Conservation (phyloP, 2,888 invertebrate species). For the Hartigia nigra region DNA sequence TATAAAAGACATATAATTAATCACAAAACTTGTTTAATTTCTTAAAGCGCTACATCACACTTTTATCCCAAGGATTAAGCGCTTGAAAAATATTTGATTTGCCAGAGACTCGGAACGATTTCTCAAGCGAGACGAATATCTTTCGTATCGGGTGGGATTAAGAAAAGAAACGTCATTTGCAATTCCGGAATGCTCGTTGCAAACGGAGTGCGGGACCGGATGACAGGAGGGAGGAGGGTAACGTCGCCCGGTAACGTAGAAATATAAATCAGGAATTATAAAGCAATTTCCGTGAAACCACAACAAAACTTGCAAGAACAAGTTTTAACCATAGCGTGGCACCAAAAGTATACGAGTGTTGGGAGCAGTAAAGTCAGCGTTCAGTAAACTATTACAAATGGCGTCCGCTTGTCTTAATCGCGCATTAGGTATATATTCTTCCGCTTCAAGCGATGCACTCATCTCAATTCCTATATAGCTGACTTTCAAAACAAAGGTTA, state of each 20-base stretch:
- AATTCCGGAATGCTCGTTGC: constrained; percentile 1
- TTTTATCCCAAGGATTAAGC: neutral
- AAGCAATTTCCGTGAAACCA: constrained; percentile 53
- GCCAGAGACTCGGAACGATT: neutral
- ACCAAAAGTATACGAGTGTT: constrained; percentile 16
- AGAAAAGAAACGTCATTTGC: constrained; percentile 30
- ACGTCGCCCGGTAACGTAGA: constrained; percentile 11
- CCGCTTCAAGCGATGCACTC: neutral
- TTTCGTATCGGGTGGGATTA: constrained; percentile 9
- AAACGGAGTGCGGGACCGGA: neutral
- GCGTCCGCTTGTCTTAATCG: constrained; percentile 47
- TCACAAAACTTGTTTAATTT: neutral
- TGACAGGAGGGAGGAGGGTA: neutral
- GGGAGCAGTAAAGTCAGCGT: constrained; percentile 23
- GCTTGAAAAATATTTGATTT: neutral
- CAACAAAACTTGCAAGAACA: constrained; percentile 40
- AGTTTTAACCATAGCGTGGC: constrained; percentile 20
- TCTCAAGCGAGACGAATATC: neutral
- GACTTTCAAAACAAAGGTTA: neutral
- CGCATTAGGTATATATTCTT: constrained; percentile 38
- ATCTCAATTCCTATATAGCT: neutral
- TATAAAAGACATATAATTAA: neutral
- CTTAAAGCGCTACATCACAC: neutral
- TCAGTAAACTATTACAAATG: constrained; percentile 49
- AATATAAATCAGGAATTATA: constrained; percentile 57